phyloP scores from a whole-genome alignment of 2,797 vertebrate species.

The Ctenopoma kingsleyae region DNA sequence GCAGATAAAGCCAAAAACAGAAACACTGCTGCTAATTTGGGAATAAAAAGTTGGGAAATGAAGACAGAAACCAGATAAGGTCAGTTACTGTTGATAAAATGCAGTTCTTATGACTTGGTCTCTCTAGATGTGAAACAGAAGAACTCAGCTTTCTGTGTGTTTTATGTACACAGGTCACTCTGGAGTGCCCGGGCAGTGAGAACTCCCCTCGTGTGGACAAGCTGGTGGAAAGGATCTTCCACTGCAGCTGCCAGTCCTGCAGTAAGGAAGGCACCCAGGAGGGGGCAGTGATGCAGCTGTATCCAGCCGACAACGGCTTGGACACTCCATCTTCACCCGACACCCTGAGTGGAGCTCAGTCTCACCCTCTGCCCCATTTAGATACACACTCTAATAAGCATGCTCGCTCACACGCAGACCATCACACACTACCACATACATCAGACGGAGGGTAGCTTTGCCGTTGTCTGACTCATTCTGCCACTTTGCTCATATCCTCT shows the following conservation, averaged over 20 bases:
- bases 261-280: constrained; percentile 92
- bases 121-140: neutral
- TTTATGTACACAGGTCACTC: constrained; percentile 87
- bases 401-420: constrained; percentile 64
- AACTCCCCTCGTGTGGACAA: constrained; percentile 94
- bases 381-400: constrained; percentile 70
- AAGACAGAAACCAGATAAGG: neutral
- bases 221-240: constrained; percentile 95
- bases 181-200: constrained; percentile 92
- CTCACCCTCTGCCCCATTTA: constrained; percentile 66
- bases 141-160: constrained; percentile 6
- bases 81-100: neutral
- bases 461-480: neutral
- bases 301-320: constrained; percentile 81
- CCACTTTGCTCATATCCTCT: neutral
- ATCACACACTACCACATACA: constrained; percentile 79
- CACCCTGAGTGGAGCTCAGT: constrained; percentile 67
- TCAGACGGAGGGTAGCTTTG: constrained; percentile 77
- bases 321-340: constrained; percentile 71
- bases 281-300: constrained; percentile 91
- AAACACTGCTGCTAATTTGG: no score
- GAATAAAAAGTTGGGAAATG: no score
- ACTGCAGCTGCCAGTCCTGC: constrained; percentile 97
- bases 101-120: neutral
- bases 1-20: no score